Percentiles rank a stretch among this genome's conserved stretches.
Conservation (phyloP, 2,113 vertebrate genomes). For the Silurus asotus region DNA sequence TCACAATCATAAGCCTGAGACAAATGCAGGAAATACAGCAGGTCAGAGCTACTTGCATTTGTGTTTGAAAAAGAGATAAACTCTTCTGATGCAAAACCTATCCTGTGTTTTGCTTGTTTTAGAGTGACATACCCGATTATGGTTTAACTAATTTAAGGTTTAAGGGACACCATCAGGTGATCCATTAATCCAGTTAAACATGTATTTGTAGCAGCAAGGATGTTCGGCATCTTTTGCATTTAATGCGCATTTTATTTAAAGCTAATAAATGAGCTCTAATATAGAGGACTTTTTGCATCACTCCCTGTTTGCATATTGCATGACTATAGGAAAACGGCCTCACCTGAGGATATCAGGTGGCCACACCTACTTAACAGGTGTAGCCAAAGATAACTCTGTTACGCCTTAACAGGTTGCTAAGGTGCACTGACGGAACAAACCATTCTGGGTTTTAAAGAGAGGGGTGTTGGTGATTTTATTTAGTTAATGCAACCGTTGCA, state of each 20-base stretch:
- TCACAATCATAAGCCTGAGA: background rate
- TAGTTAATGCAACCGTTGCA: background rate
- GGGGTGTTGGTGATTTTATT: conserved; percentile 11
- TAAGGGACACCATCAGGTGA: background rate
- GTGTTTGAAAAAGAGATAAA: background rate
- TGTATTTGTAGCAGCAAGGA: background rate
- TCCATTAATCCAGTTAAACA: background rate
- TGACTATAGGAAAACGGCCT: conserved; percentile 43
- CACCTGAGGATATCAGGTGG: conserved; percentile 52
- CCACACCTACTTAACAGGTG: conserved; percentile 69
- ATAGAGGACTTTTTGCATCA: background rate
- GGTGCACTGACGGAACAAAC: conserved; percentile 69
- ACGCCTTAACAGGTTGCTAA: conserved; percentile 65
- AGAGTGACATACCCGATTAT: background rate
- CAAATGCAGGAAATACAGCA: background rate
- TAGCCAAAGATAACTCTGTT: conserved; percentile 55
- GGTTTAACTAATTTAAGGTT: background rate
- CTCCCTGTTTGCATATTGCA: conserved; percentile 43
- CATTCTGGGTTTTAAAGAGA: conserved; percentile 56
- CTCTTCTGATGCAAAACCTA: background rate
- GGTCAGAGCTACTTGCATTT: background rate
- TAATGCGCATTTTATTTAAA: background rate
- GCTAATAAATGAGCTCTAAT: too few species aligned
- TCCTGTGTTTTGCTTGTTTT: background rate
- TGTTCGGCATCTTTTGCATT: background rate